Percentiles rank a stretch among this genome's conserved stretches.
Evolutionary conservation across 2,113 vertebrate genomes (phyloP).

Genomic region (Galbula dea): DNA sequence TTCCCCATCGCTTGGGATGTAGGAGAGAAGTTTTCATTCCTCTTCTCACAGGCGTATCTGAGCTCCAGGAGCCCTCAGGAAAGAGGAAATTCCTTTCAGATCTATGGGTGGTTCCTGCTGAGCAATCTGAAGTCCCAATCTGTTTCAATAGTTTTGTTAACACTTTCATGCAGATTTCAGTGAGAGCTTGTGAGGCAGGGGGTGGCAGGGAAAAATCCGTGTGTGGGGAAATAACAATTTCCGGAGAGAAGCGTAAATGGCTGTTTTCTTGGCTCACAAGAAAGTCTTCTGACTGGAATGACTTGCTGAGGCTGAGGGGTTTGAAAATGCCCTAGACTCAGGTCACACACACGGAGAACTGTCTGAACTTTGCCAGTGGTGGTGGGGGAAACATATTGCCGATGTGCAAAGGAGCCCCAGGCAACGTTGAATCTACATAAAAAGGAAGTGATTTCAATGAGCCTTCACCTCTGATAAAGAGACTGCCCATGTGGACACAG

Average conservation of each 20-base stretch:
- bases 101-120: neutral
- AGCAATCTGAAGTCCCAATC: constrained; percentile 1
- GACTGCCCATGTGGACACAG: neutral
- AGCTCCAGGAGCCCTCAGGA: constrained; percentile 10
- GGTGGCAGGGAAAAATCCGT: neutral
- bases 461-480: constrained; percentile 15
- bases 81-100: constrained; percentile 48
- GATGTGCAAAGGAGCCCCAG: neutral
- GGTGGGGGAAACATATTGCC: neutral
- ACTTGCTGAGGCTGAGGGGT: neutral
- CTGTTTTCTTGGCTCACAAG: neutral
- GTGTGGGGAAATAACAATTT: neutral
- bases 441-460: neutral
- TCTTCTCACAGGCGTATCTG: neutral
- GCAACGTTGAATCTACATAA: neutral
- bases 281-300: neutral
- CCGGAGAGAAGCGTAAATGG: neutral
- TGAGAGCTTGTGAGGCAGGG: neutral
- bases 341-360: neutral
- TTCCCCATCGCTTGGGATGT: neutral
- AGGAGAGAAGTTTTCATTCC: neutral
- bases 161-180: neutral
- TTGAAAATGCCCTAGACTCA: neutral
- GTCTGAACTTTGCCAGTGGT: neutral
- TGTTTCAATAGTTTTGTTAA: neutral